A percentile compares a stretch with the other conserved stretches of the same genome.
phyloP scores from a whole-genome alignment of 1,140 invertebrate species.

The Aphelinus atriplicis region DNA sequence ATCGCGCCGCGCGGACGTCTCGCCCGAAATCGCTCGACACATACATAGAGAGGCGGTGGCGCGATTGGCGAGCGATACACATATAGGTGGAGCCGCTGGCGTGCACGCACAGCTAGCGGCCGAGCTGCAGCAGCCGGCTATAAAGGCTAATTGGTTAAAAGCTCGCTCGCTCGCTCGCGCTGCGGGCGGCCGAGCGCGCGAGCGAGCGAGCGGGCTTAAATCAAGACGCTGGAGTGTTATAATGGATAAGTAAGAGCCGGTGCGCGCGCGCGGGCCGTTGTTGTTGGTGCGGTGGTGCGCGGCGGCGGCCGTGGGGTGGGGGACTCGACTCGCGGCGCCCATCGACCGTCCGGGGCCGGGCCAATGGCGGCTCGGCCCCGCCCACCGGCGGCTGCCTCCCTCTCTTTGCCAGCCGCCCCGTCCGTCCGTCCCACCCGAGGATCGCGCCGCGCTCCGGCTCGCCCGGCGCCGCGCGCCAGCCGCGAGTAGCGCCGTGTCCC shows the following conservation, averaged over 20 bases:
- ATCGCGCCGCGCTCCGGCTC: no score
- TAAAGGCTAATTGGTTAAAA: slow-evolving; percentile 69
- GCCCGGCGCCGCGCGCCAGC: no score
- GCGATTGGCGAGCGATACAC: no score
- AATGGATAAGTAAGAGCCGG: slow-evolving; percentile 66
- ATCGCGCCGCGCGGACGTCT: no score
- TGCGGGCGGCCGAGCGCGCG: neutral
- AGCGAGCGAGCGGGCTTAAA: slow-evolving; percentile 60
- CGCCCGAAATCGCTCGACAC: no score
- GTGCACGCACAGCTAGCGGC: neutral
- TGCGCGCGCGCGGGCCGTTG: slow-evolving; percentile 10
- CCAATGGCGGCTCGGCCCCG: slow-evolving; percentile 21
- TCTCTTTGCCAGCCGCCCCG: neutral
- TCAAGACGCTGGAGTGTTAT: slow-evolving; percentile 69
- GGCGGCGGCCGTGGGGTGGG: neutral
- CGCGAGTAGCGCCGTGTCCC: no score
- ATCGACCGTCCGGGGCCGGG: neutral
- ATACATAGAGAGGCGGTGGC: no score
- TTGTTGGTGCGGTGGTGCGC: no score
- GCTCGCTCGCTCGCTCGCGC: slow-evolving; percentile 59
- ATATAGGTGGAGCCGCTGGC: neutral
- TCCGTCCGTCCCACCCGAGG: no score
- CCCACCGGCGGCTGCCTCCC: slow-evolving; percentile 24
- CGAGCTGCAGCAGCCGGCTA: slow-evolving; percentile 45
- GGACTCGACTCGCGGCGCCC: no score